Evolutionary conservation across 1,140 invertebrate species (phyloP).

Genomic region (Musca domestica): DNA sequence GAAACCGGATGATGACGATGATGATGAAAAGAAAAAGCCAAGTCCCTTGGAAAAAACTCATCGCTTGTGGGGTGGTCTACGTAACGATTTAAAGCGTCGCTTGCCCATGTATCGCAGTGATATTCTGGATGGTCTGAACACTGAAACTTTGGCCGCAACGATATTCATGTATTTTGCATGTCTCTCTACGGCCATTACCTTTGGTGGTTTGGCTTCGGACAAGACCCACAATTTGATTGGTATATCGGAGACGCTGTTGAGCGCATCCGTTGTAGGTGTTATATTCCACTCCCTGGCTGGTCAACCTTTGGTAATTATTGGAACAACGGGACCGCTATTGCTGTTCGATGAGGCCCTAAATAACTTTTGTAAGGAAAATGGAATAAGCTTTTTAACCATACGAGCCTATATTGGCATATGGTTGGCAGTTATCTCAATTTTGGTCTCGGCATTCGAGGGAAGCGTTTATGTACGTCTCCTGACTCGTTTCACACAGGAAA

Average conservation of each 20-base stretch:
- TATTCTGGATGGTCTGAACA: conserved; percentile 81
- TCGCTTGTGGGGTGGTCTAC: conserved; percentile 63
- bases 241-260: conserved; percentile 84
- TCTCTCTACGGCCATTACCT: conserved; percentile 90
- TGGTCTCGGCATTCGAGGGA: conserved; percentile 85
- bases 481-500: conserved; percentile 95
- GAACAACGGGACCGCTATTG: conserved; percentile 88
- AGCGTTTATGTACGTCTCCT: conserved; percentile 88
- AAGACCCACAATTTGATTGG: conserved; percentile 89
- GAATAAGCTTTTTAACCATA: conserved; percentile 81
- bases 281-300: conserved; percentile 83
- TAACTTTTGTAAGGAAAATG: conserved; percentile 76
- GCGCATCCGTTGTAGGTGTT: conserved; percentile 77
- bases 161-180: conserved; percentile 97
- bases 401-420: conserved; percentile 90
- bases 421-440: conserved; percentile 80
- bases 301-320: conserved; percentile 91
- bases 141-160: conserved; percentile 82
- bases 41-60: conserved; percentile 51
- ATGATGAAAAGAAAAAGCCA: conserved; percentile 54
- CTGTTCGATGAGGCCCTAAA: conserved; percentile 91
- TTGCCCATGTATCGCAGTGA: conserved; percentile 86
- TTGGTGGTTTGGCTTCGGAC: conserved; percentile 88
- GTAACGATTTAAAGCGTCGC: conserved; percentile 82
- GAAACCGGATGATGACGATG: conserved; percentile 54